These are phyloP conservation scores for Tretioscincus oriximinensis DNA, from an alignment of 2,113 vertebrate species.

Conservation along the genomic window DNA sequence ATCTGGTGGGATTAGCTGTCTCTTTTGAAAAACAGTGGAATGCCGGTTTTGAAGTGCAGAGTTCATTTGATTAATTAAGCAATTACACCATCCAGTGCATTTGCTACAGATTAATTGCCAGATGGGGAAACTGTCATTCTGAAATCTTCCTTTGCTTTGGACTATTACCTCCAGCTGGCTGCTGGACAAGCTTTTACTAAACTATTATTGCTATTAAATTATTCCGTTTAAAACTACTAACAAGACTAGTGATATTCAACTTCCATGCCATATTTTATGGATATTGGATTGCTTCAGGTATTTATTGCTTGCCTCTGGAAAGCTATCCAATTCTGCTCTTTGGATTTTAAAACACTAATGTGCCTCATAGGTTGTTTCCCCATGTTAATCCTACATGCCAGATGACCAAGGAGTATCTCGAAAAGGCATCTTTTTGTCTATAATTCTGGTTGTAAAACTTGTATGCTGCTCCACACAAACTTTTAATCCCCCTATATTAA, in stretches of 20 bases:
- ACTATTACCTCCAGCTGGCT: constrained; percentile 26
- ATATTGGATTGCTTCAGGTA: neutral
- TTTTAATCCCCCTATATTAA: no score
- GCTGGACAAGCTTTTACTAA: constrained; percentile 14
- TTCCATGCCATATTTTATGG: neutral
- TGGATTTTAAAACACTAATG: neutral
- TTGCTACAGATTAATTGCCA: constrained; percentile 35
- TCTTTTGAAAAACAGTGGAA: constrained; percentile 18
- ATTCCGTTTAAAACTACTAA: constrained; percentile 11
- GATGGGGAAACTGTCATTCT: constrained; percentile 20
- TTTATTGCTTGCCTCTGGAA: neutral
- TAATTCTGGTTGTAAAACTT: neutral
- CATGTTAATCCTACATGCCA: neutral
- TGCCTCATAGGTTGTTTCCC: neutral
- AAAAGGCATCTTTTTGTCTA: neutral
- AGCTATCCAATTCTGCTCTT: neutral
- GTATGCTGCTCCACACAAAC: no score
- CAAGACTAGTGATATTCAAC: neutral
- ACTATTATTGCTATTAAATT: constrained; percentile 2
- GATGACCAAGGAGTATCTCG: neutral
- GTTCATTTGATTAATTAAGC: constrained; percentile 46
- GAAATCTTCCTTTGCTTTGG: constrained; percentile 6
- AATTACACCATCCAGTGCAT: constrained; percentile 22
- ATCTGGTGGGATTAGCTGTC: constrained; percentile 14
- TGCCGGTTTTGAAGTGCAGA: constrained; percentile 23